Percentiles rank a stretch among this genome's conserved stretches.
Evolutionary conservation across 1,140 invertebrate species (phyloP).

Genomic region (Drosophila mojavensis): DNA sequence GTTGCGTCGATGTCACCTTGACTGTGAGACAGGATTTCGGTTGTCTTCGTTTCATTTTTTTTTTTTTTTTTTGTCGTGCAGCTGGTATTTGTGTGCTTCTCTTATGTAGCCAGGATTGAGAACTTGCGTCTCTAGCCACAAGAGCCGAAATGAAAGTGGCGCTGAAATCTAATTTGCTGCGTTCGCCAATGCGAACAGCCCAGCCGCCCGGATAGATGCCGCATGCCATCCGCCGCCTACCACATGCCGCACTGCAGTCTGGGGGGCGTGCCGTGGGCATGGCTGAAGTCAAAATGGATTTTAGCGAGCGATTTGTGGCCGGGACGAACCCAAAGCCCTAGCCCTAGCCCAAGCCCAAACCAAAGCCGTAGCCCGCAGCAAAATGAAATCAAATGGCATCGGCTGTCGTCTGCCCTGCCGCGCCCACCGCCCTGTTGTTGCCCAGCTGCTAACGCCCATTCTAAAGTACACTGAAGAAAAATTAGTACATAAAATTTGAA

Average conservation of each 20-base stretch:
- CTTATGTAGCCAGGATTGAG: not conserved
- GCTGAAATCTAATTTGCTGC: conserved; percentile 77
- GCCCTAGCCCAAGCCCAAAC: not conserved
- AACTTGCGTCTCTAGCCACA: conserved; percentile 16
- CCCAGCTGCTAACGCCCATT: too few species aligned
- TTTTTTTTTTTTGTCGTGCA: not conserved
- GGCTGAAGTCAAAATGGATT: conserved; percentile 67
- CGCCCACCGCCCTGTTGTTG: too few species aligned
- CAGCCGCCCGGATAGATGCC: not conserved
- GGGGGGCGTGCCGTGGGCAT: conserved; percentile 27
- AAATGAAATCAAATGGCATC: conserved; percentile 46
- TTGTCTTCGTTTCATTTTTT: conserved; percentile 4
- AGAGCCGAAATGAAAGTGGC: conserved; percentile 61
- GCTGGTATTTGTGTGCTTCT: conserved; percentile 11
- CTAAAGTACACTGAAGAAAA: not conserved
- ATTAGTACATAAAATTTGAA: too few species aligned
- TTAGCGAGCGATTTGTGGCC: conserved; percentile 73
- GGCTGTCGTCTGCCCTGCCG: conserved; percentile 8
- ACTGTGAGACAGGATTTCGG: conserved; percentile 38
- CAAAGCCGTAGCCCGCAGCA: conserved; percentile 21
- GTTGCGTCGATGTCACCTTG: conserved; percentile 64
- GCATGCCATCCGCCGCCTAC: not conserved
- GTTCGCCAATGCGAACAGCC: conserved; percentile 24
- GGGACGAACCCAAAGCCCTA: conserved; percentile 22
- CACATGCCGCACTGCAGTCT: conserved; percentile 8